phyloP scores from a whole-genome alignment of 2,113 vertebrate species.

The Sclerurus mexicanus region DNA sequence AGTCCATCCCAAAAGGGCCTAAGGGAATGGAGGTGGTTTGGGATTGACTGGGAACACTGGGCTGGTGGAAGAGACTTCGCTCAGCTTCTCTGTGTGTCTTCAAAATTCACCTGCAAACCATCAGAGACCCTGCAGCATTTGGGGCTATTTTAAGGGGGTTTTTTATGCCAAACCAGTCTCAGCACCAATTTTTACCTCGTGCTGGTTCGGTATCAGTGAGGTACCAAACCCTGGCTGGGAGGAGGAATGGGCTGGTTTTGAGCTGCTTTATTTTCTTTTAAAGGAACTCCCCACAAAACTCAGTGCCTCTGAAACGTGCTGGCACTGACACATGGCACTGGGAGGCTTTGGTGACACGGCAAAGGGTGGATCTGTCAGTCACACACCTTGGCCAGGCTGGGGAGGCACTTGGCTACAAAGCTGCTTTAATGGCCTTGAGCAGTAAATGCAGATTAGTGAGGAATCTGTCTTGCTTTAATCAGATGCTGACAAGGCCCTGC shows the following conservation, averaged over 20 bases:
- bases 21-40: background rate
- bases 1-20: accelerated
- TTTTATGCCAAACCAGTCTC: background rate
- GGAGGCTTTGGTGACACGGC: accelerated
- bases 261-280: background rate
- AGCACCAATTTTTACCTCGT: accelerated
- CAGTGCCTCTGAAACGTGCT: accelerated
- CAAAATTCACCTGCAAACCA: background rate
- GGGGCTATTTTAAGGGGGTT: background rate
- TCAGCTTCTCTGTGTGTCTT: background rate
- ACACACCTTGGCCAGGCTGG: background rate
- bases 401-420: background rate
- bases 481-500: background rate
- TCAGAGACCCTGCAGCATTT: accelerated
- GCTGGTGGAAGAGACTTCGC: accelerated
- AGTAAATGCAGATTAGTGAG: too few species aligned
- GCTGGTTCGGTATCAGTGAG: background rate
- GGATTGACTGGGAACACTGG: background rate
- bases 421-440: accelerated
- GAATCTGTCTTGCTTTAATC: background rate
- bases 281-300: background rate
- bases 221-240: background rate
- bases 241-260: background rate
- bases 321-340: background rate
- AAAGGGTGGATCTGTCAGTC: background rate